phyloP scores from a whole-genome alignment of 1,140 invertebrate species.

The Microvelia longipes region DNA sequence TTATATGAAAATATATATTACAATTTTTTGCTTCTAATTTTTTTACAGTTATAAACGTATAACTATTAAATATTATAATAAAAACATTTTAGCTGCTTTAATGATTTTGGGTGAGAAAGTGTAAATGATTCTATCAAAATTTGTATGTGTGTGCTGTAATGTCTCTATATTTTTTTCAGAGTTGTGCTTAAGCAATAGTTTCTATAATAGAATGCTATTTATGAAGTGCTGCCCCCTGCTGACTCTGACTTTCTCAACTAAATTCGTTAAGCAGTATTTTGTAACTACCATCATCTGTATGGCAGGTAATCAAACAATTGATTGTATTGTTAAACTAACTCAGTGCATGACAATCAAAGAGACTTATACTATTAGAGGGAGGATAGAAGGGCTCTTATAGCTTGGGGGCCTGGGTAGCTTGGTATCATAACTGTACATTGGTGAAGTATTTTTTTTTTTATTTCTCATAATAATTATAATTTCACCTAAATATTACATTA shows the following conservation, averaged over 20 bases:
- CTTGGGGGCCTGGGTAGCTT: too few species aligned
- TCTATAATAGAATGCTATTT: background rate
- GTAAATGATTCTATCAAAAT: background rate
- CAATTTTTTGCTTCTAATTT: background rate
- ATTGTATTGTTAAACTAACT: too few species aligned
- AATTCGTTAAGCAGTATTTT: background rate
- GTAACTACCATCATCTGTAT: background rate
- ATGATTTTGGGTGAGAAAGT: background rate
- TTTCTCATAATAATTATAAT: too few species aligned
- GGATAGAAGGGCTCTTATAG: too few species aligned
- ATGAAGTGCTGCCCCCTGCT: background rate
- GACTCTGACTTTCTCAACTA: background rate
- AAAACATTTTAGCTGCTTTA: background rate
- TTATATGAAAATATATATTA: background rate
- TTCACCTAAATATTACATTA: too few species aligned
- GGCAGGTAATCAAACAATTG: too few species aligned
- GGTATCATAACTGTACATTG: too few species aligned
- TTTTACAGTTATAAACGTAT: background rate
- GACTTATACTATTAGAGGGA: too few species aligned
- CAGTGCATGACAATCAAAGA: too few species aligned
- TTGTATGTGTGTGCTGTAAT: background rate
- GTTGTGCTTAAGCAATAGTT: background rate
- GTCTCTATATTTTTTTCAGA: background rate
- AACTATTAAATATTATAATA: background rate
- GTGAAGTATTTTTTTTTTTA: too few species aligned